Conservation (phyloP, 2,797 vertebrate species). For the Semotilus atromaculatus region DNA sequence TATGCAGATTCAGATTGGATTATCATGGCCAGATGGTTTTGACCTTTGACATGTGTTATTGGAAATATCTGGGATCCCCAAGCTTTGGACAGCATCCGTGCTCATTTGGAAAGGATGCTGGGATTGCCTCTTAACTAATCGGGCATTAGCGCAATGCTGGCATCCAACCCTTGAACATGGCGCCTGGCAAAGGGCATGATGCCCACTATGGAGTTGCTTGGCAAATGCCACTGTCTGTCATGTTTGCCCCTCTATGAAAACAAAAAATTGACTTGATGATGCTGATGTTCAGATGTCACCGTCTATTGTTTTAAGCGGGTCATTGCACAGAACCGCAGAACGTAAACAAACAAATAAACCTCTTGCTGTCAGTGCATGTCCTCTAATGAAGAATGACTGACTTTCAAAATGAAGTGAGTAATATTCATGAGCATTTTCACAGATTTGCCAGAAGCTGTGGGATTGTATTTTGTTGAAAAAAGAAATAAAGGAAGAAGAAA, state of each 20-base stretch:
- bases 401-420: not conserved
- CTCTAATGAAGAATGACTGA: constrained; percentile 27
- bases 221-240: constrained; percentile 75
- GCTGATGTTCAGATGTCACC: constrained; percentile 22
- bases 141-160: constrained; percentile 79
- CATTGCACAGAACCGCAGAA: not conserved
- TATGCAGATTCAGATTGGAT: not conserved
- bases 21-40: constrained; percentile 75
- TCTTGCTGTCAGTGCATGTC: not conserved
- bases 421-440: constrained; percentile 47
- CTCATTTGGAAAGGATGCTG: constrained; percentile 76
- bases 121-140: constrained; percentile 78
- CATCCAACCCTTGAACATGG: constrained; percentile 70
- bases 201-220: constrained; percentile 78
- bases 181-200: constrained; percentile 75
- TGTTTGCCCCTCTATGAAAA: constrained; percentile 63
- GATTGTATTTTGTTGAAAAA: not conserved
- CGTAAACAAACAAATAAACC: constrained; percentile 19
- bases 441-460: not conserved
- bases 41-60: constrained; percentile 77
- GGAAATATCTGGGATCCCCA: constrained; percentile 69
- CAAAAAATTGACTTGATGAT: constrained; percentile 14
- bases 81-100: constrained; percentile 73
- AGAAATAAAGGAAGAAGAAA: not conserved
- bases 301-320: not conserved